Evolutionary conservation across 1,140 invertebrate genomes (phyloP), one percentile per base, ranked within the genome.

Genomic region (Eciton burchellii): DNA sequence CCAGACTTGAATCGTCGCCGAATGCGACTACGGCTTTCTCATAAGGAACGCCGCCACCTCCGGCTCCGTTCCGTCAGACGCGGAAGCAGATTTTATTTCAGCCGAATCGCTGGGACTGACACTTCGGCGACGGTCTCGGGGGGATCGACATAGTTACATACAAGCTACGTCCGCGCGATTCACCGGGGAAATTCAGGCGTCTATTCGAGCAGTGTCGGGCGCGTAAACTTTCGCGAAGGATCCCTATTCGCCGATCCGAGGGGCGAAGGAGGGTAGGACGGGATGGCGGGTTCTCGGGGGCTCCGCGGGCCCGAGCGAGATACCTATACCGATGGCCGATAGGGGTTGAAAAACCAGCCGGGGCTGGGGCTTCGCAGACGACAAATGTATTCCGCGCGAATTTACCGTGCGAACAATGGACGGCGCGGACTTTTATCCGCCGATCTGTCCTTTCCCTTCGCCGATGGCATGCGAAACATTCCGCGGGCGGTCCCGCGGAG

Each of bases 191-290:
- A 90, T 90, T 90, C 88, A 77, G 72, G 79, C 86, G 84, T 86
- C 89, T 85, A 86, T 88, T 82, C 68, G 82, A 68, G 63, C 81
- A 70, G 63, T 57, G 73, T 76, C 70, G 82, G 85, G 83, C 84
- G 86, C 89, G 85, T 90, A 89, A 90, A 90, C 87, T 90, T 90
- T 89, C 73, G 84, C 84, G 81, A 89, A 84, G 85, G 81, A 88
- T 87, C 60, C 71, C 73, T 49, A 74, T 77, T 45, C 85, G 81
- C 57, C 84, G 82, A 87, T 86, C 56, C 74, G 68, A 68, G 66
- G 45, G 73, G 41, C 71, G 70, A 83, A 84, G 82, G 74, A 79
- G 82, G 71, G 26, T 24, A n/a, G 1, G 26, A 8, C 52, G 41
- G 70, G 47, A 26, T 47, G 81, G 66, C 72, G 24, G 79, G 86